Conservation (phyloP, 2,797 vertebrate species). For the Potorous gilbertii region DNA sequence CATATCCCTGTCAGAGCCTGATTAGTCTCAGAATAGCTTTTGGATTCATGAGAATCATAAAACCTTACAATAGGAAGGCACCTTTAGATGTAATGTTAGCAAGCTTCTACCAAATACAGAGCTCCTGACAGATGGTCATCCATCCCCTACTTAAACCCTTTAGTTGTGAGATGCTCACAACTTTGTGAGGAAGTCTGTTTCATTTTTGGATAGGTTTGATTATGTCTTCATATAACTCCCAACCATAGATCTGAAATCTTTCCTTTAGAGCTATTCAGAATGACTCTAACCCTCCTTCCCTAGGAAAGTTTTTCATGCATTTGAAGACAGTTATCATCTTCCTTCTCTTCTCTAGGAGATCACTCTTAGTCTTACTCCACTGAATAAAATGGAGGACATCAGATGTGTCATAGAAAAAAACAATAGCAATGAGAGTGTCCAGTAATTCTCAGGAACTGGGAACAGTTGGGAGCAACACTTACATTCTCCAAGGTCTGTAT, state of each 20-base stretch:
- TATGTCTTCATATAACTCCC: neutral
- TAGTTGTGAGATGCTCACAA: neutral
- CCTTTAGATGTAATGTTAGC: neutral
- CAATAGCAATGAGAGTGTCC: neutral
- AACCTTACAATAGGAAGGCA: neutral
- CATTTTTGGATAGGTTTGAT: neutral
- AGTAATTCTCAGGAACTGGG: neutral
- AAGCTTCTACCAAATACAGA: neutral
- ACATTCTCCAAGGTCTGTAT: neutral
- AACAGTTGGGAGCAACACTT: neutral
- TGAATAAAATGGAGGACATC: neutral
- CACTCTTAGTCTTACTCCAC: neutral
- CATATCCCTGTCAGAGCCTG: neutral
- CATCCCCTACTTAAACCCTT: neutral
- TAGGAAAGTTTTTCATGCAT: neutral
- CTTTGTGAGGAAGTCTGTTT: neutral
- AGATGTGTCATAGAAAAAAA: neutral
- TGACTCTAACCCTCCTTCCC: neutral
- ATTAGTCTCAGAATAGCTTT: neutral
- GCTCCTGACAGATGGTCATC: neutral
- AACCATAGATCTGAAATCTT: neutral
- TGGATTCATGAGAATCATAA: neutral
- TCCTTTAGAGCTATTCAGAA: neutral
- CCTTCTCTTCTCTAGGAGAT: neutral
- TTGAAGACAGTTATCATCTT: neutral